Evolutionary conservation across 2,113 vertebrate species (phyloP).

Genomic region (Vicugna pacos): DNA sequence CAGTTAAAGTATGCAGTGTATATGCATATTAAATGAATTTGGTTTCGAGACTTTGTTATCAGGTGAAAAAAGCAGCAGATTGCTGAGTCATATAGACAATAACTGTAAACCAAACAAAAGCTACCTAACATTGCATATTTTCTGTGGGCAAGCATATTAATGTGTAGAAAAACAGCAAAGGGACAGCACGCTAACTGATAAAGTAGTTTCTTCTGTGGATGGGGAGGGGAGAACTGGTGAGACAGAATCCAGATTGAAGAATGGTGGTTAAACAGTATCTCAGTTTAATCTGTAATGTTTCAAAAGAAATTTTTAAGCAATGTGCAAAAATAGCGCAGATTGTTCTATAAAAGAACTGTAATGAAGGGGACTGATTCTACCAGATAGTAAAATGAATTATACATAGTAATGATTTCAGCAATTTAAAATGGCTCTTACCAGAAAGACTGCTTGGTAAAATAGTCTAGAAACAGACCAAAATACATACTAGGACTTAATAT

Average conservation of each 20-base stretch:
- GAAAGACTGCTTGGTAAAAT: not conserved
- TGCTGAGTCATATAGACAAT: not conserved
- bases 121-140: not conserved
- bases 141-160: not conserved
- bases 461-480: conserved; percentile 31
- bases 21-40: not conserved
- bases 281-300: not conserved
- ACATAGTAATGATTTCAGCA: not conserved
- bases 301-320: not conserved
- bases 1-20: not conserved
- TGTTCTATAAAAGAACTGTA: not conserved
- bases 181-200: not conserved
- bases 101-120: conserved; percentile 1
- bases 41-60: not conserved
- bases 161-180: not conserved
- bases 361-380: not conserved
- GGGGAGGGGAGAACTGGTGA: not conserved
- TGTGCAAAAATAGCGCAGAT: not conserved
- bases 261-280: not conserved
- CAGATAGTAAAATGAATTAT: not conserved
- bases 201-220: not conserved
- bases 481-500: not conserved
- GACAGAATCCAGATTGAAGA: not conserved
- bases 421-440: not conserved
- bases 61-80: not conserved